Base-by-base conservation (phyloP, 2,113 vertebrate genomes). In the Antennarius striatus region DNA sequence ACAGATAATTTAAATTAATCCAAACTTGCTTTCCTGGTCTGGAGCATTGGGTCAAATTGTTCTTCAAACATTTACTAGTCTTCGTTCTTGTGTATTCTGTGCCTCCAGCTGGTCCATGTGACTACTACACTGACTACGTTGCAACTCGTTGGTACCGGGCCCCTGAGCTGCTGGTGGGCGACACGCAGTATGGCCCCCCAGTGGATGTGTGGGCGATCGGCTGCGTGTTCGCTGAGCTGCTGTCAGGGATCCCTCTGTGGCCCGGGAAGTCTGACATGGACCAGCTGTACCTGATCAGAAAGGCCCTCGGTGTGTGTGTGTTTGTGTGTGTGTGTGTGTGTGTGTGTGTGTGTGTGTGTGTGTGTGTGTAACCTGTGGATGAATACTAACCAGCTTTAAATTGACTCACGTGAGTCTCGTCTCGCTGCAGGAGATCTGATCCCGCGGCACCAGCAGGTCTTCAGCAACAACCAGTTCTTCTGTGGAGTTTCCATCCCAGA, bases 401-500 rank as follows among this genome's bases (percentile, higher is more conserved):
- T 17, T 7, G 8, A 46, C 42, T 43, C 9, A 43, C 3, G 3
- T 3, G 16, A 22, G 22, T 70, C 55, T 29, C 3, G 1, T 4
- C 48, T 46, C 30, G 60, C 1, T 81, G 11, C 89, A 99, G 97
- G 98, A 58, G 95, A 99, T 62, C 94, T 99, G 73, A 99, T 93
- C 89, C 95, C 95, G 67, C 94, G 96, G 59, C 97, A 99, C 87
- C 96, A 98, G 90, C 96, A 98, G 81, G 95, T 95, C 17, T 98
- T 99, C 89, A 98, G 94, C 91, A 95, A 79, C 56, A 99, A 99
- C 92, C 96, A 98, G 82, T 99, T 96, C 90, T 99, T 99, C 92
- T 94, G 91, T 1, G 97, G 96, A 4, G 93, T 98, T 14, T 93
- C 93, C 78, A 95, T 99, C 82, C 97, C 96, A 2, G 96, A 97